Evolutionary conservation across 2,888 invertebrate species (phyloP), one percentile per base, ranked within the genome.

Genomic region (Kuschelorhynchus macadamiae): DNA sequence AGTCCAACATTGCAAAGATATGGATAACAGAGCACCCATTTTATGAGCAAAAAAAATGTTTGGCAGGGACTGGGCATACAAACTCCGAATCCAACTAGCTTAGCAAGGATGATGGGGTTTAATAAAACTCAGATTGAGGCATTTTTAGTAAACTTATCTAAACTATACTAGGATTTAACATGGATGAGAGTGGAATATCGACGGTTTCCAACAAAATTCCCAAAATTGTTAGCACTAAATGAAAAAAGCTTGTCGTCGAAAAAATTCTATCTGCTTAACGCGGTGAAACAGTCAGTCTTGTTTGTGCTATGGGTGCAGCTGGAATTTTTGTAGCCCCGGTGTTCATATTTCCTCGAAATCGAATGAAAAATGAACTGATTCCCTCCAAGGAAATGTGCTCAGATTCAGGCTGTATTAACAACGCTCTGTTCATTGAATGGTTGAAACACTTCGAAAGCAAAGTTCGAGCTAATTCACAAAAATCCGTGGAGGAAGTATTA

Each of bases 91-190:
- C 20, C 21, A 44, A 44, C 44, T 25, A 36, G 16, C 9, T 25
- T 57, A 14, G 57, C 44, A 20, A 7, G 44, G 36, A 57, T 57
- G 44, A 57, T 57, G 57, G 46, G 44, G 17, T 57, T 46, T 18
- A 57, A 57, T 57, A 46, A 44, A 57, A 44, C 16, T n/a, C 46
- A 46, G 46, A 57, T 30, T 4, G 21, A 53, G 33, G 2, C 14
- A 16, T 25, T 56, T 39, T 56, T 56, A 17, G 21, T 12, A 49
- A 30, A 42, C 17, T 21, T 56, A 5, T n/a, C 18, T 12, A 47
- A 32, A 30, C 46, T 46, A 32, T 59, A 59, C 30, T 14, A 59
- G 14, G 8, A 59, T 30, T 21, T 32, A 30, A 49, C 16, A 21
- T 21, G 20, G 50, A 49, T 32, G 50, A 49, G 16, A 21, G 12